Conservation (phyloP, 2,888 invertebrate genomes). For the Synanthedon tipuliformis region DNA sequence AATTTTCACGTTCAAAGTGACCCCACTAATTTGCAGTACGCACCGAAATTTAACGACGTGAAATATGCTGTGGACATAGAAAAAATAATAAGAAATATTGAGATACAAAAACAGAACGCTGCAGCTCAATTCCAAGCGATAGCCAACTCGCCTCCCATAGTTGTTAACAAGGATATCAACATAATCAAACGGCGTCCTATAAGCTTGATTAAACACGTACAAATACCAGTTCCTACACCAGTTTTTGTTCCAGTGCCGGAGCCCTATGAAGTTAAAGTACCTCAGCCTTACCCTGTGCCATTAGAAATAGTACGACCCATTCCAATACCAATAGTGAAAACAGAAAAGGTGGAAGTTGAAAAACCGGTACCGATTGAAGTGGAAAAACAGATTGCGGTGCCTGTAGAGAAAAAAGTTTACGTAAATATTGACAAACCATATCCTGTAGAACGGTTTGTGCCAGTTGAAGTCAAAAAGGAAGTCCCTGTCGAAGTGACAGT, state of each 20-base stretch:
- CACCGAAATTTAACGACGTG: constrained; percentile 31
- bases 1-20: constrained; percentile 5
- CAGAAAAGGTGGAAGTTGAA: constrained; percentile 21
- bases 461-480: constrained; percentile 23
- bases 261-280: constrained; percentile 20
- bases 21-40: constrained; percentile 22
- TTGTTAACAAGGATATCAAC: constrained; percentile 24
- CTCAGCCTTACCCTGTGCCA: constrained; percentile 25
- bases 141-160: constrained; percentile 22
- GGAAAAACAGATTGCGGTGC: constrained; percentile 18
- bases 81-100: constrained; percentile 19
- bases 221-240: constrained; percentile 19
- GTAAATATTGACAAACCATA: constrained; percentile 27
- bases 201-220: constrained; percentile 19
- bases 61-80: constrained; percentile 30
- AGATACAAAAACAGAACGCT: constrained; percentile 30
- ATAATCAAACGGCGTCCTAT: constrained; percentile 20
- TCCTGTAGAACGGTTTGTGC: constrained; percentile 18
- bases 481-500: constrained; percentile 18
- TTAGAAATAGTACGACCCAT: constrained; percentile 22
- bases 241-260: constrained; percentile 30
- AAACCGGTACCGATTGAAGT: constrained; percentile 19
- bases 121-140: constrained; percentile 27
- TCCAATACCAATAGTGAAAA: constrained; percentile 19
- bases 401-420: constrained; percentile 24